Percentiles rank a stretch among this genome's conserved stretches.
Evolutionary conservation across 2,113 vertebrate genomes (phyloP).

Genomic region (Tursiops truncatus): DNA sequence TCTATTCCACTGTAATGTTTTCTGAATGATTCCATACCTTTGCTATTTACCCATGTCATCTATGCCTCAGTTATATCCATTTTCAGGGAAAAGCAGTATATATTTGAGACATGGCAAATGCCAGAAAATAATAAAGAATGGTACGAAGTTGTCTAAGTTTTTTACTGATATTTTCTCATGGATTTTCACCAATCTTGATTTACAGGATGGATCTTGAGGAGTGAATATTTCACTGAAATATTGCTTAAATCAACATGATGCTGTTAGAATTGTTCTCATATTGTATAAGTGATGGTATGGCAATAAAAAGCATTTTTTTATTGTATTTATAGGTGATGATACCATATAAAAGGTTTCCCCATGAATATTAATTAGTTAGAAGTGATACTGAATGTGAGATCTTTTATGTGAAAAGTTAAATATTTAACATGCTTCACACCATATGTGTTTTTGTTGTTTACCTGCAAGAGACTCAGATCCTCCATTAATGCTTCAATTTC

Average conservation of each 20-base stretch:
- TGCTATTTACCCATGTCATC: not conserved
- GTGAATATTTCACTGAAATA: not conserved
- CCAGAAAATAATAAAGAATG: not conserved
- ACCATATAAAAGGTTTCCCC: not conserved
- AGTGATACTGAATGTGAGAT: not conserved
- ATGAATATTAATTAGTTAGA: not conserved
- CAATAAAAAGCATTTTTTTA: not conserved
- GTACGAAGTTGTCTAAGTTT: not conserved
- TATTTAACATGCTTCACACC: not conserved
- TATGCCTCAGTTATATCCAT: not conserved
- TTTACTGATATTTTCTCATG: not conserved
- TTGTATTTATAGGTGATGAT: not conserved
- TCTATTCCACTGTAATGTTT: not conserved
- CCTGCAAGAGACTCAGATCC: not conserved
- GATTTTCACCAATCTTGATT: not conserved
- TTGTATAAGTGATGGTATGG: not conserved
- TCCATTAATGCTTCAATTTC: not conserved
- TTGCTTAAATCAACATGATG: not conserved
- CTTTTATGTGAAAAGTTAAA: not conserved
- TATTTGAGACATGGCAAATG: constrained; percentile 24
- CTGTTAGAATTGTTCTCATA: not conserved
- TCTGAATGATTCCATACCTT: not conserved
- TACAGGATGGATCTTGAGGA: not conserved
- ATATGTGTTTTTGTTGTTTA: not conserved
- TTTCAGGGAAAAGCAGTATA: not conserved